Evolutionary conservation across 2,797 vertebrate species (phyloP).

Genomic region (Semaprochilodus insignis): DNA sequence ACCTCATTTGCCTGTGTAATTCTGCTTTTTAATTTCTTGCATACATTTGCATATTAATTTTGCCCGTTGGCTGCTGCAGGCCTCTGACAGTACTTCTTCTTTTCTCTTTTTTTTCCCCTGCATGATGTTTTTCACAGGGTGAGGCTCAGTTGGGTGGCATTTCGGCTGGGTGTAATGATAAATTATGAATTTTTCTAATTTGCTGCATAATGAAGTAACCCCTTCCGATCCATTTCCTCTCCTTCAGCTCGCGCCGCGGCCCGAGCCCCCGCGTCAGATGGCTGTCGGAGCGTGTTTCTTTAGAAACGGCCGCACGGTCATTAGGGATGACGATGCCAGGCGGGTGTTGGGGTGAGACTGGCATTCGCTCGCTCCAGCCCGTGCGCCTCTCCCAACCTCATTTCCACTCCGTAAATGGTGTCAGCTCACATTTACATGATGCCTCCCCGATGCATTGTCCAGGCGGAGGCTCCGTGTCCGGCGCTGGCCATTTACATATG

Average conservation of each 20-base stretch:
- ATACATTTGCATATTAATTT: slow-evolving; percentile 99
- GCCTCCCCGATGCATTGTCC: slow-evolving; percentile 50
- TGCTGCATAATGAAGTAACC: slow-evolving; percentile 98
- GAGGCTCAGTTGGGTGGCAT: slow-evolving; percentile 98
- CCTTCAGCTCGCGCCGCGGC: slow-evolving; percentile 54
- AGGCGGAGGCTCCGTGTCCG: slow-evolving; percentile 48
- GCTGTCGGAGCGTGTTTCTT: slow-evolving; percentile 56
- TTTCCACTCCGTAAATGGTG: slow-evolving; percentile 62
- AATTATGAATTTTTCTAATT: slow-evolving; percentile 99
- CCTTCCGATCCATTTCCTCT: slow-evolving; percentile 85
- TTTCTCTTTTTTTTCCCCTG: slow-evolving; percentile 63
- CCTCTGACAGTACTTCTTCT: slow-evolving; percentile 92
- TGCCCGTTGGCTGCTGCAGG: slow-evolving; percentile 97
- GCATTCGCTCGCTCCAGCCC: slow-evolving; percentile 57
- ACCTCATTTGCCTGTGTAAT: slow-evolving; percentile 99
- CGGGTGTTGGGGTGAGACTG: slow-evolving; percentile 69
- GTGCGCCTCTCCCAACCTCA: slow-evolving; percentile 46
- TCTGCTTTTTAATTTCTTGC: slow-evolving; percentile 99
- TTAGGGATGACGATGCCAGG: slow-evolving; percentile 74
- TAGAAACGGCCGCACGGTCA: slow-evolving; percentile 75
- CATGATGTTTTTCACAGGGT: slow-evolving; percentile 93
- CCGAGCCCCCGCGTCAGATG: slow-evolving; percentile 56
- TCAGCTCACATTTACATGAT: slow-evolving; percentile 63
- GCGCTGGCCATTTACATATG: slow-evolving; percentile 18
- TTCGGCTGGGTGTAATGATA: slow-evolving; percentile 98